Evolutionary conservation across 1,140 invertebrate species (phyloP).

Genomic region (Scaptodrosophila lebanonensis): DNA sequence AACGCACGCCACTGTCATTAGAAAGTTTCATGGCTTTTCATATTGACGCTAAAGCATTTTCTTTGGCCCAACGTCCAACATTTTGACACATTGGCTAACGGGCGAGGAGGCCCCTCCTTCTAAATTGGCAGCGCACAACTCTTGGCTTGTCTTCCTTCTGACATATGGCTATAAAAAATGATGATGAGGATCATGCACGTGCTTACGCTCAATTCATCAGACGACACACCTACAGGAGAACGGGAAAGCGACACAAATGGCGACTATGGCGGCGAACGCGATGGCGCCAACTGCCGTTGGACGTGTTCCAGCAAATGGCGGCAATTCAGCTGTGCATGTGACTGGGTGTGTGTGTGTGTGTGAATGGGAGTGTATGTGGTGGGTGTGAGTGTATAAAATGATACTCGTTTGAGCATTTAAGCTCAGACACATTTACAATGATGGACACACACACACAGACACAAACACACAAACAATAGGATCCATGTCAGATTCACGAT

Average conservation of each 20-base stretch:
- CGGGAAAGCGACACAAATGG: not conserved
- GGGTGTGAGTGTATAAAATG: no score
- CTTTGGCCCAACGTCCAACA: conserved; percentile 43
- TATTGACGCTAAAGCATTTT: conserved; percentile 28
- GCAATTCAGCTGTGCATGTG: no score
- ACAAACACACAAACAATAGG: no score
- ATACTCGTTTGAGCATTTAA: no score
- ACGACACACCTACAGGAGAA: conserved; percentile 51
- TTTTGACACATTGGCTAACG: conserved; percentile 61
- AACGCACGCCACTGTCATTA: conserved; percentile 31
- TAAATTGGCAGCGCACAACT: conserved; percentile 2
- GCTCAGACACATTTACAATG: not conserved
- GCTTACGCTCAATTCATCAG: conserved; percentile 71
- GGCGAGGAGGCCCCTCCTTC: not conserved
- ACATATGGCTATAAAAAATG: conserved; percentile 70
- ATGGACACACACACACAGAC: not conserved
- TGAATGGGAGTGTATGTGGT: no score
- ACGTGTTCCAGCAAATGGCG: no score
- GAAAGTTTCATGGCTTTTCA: conserved; percentile 27
- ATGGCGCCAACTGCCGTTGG: no score
- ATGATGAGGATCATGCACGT: conserved; percentile 72
- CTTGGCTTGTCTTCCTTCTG: conserved; percentile 52
- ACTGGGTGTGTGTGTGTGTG: no score
- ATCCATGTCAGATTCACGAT: no score
- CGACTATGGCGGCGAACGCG: not conserved